These are phyloP conservation scores for Buphagus erythrorhynchus DNA, from an alignment of 2,797 vertebrate species.

Conservation along the genomic window DNA sequence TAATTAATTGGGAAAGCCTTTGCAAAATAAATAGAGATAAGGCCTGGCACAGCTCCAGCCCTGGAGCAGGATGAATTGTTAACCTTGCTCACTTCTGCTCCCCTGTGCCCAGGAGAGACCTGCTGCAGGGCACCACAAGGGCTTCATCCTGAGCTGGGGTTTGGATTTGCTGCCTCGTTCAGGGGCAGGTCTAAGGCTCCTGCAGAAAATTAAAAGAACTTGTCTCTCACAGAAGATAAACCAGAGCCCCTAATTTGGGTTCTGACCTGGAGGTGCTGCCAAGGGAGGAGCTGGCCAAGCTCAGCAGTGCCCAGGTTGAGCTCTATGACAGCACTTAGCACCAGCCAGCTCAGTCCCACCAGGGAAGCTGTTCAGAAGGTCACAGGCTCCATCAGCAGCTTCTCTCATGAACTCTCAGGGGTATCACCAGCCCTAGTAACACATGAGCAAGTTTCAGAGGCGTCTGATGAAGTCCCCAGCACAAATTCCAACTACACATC, in stretches of 20 bases:
- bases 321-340: neutral
- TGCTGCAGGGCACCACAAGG: neutral
- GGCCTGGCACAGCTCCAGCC: slow-evolving; percentile 42
- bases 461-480: neutral
- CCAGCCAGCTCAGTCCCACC: fast-evolving
- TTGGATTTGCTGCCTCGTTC: neutral
- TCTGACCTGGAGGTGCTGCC: neutral
- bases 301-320: neutral
- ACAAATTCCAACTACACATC: fast-evolving
- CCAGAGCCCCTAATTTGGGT: neutral
- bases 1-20: slow-evolving; percentile 59
- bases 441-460: neutral
- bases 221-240: neutral
- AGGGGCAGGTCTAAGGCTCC: neutral
- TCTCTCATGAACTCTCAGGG: neutral
- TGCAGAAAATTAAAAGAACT: neutral
- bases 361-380: neutral
- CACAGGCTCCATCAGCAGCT: neutral
- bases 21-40: slow-evolving; percentile 62
- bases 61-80: neutral
- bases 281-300: neutral
- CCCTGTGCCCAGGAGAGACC: fast-evolving
- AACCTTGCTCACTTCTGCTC: neutral
- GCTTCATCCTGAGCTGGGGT: neutral
- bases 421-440: neutral